A percentile compares a stretch with the other conserved stretches of the same genome.
phyloP scores from a whole-genome alignment of 2,797 vertebrate species.

The Etheostoma perlongum region DNA sequence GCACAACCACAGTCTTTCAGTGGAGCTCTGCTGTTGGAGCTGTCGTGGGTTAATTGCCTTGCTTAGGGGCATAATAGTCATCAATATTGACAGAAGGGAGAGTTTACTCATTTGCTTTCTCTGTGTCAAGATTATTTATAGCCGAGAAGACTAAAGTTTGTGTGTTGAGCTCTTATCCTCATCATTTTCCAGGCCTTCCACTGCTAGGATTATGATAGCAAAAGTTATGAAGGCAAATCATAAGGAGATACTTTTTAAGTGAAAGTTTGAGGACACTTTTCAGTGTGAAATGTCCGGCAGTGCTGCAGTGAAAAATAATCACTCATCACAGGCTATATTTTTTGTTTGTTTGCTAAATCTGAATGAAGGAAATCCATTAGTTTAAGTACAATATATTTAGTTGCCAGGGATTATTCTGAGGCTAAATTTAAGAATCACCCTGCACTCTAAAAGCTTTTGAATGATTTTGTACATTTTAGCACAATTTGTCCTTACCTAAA shows the following conservation, averaged over 20 bases:
- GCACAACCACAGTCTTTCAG: slow-evolving; percentile 35
- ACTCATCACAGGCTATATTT: slow-evolving; percentile 9
- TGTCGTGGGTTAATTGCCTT: slow-evolving; percentile 36
- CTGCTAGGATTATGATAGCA: slow-evolving; percentile 8
- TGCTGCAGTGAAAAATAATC: slow-evolving; percentile 5
- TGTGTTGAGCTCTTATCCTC: slow-evolving; percentile 27
- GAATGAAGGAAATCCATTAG: slow-evolving; percentile 49
- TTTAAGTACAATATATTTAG: slow-evolving; percentile 47
- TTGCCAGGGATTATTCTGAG: slow-evolving; percentile 41
- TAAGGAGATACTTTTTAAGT: neutral
- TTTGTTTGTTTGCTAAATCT: slow-evolving; percentile 21
- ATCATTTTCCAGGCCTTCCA: slow-evolving; percentile 19
- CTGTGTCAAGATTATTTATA: slow-evolving; percentile 47
- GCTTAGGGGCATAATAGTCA: slow-evolving; percentile 46
- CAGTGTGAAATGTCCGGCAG: slow-evolving; percentile 11
- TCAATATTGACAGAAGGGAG: slow-evolving; percentile 40
- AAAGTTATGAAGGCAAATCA: neutral
- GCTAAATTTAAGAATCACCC: slow-evolving; percentile 12
- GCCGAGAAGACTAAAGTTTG: slow-evolving; percentile 20
- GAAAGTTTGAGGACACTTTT: neutral
- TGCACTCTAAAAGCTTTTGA: slow-evolving; percentile 52
- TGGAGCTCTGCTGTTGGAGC: slow-evolving; percentile 4
- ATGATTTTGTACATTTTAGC: slow-evolving; percentile 24
- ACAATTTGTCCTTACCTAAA: slow-evolving; percentile 19
- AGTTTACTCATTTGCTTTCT: slow-evolving; percentile 44